Conservation (phyloP, 1,140 invertebrate species). For the Notospermus geniculatus region DNA sequence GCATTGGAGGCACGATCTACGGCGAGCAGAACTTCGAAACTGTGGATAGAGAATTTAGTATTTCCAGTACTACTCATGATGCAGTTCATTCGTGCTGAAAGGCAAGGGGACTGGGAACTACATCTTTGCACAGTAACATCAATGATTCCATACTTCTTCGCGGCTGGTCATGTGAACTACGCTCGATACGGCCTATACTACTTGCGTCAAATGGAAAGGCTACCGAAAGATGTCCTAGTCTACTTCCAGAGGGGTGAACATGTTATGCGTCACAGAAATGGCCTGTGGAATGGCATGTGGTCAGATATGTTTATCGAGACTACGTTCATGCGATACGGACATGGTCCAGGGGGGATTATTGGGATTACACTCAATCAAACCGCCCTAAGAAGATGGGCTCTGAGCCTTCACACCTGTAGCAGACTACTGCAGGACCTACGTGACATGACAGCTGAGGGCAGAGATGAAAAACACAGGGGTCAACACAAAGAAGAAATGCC, state of each 20-base stretch:
- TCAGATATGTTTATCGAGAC: conserved; percentile 29
- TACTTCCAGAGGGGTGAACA: conserved; percentile 24
- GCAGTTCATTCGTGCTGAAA: conserved; percentile 26
- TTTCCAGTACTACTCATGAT: conserved; percentile 32
- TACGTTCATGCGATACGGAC: conserved; percentile 30
- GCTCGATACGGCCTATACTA: conserved; percentile 33
- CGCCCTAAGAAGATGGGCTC: conserved; percentile 18
- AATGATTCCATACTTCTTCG: conserved; percentile 36
- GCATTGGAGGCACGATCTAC: background rate
- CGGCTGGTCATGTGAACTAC: conserved; percentile 30
- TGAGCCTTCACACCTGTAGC: conserved; percentile 23
- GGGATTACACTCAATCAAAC: conserved; percentile 24
- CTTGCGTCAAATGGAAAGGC: conserved; percentile 18
- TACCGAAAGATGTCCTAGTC: conserved; percentile 14
- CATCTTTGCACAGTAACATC: conserved; percentile 20
- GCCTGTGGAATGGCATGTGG: conserved; percentile 28
- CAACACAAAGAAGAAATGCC: conserved; percentile 23
- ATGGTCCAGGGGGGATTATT: conserved; percentile 22
- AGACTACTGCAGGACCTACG: conserved; percentile 5
- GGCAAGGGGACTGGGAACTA: conserved; percentile 31
- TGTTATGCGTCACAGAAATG: conserved; percentile 25
- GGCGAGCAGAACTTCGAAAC: conserved; percentile 27
- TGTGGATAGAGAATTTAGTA: conserved; percentile 29
- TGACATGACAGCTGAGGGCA: conserved; percentile 10
- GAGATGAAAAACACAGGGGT: background rate